Base-by-base conservation (phyloP, 1,140 invertebrate species). In the Manduca sexta region DNA sequence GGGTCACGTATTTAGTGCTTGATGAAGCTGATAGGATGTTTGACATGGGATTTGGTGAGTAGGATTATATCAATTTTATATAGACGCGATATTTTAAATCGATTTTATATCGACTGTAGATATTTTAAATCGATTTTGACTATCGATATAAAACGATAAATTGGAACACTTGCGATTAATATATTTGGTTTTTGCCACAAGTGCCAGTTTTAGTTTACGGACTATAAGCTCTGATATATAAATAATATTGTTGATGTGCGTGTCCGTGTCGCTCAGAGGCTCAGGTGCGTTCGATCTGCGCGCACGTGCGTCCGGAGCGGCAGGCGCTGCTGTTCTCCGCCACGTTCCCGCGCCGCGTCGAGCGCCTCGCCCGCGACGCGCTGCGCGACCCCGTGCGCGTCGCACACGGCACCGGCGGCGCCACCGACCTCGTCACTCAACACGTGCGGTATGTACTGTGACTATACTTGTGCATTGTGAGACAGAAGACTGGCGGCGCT, bases 21-120 rank as follows among this genome's bases (percentile, higher is more conserved):
- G 98, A 99, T 83, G 98, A 99, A 86, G 98, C 98, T 1, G 98
- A 99, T 78, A 89, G 97, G 64, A 99, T 99, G 98, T 99, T 99
- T 79, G 97, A 99, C 68, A 96, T 99, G 93, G 98, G 98, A 33
- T 99, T 99, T 89, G 97, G 95, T 91, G 76, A 85, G 78, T 69
- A 94, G 96, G 87, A 87, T 99, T 38, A 80, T 89, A 35, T 17
- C n/a, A 17, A 10, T 21, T 17, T 29, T 26, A 0, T 35, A n/a
- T n/a, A n/a, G n/a, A n/a, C n/a, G n/a, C n/a, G n/a, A n/a, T n/a
- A n/a, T n/a, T n/a, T n/a, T n/a, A n/a, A n/a, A n/a, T n/a, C n/a
- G n/a, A n/a, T n/a, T n/a, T n/a, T n/a, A n/a, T n/a, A n/a, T n/a
- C n/a, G n/a, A n/a, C n/a, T n/a, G n/a, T n/a, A n/a, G n/a, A n/a